Conservation (phyloP, 2,888 invertebrate genomes). For the Aricia artaxerxes region DNA sequence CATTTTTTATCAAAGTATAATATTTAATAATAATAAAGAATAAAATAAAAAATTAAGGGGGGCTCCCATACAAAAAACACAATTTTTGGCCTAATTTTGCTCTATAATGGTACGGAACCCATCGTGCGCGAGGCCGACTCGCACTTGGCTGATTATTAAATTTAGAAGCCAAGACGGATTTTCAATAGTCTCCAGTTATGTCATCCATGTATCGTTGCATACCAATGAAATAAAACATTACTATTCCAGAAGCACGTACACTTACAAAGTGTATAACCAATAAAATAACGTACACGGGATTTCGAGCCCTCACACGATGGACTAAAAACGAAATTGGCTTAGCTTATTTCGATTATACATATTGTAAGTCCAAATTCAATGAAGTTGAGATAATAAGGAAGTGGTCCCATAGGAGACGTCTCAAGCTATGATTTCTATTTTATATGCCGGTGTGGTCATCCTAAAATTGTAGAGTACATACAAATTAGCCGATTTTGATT, state of each 20-base stretch:
- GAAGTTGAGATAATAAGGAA: constrained; percentile 36
- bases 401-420: constrained; percentile 31
- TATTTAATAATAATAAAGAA: too few species aligned
- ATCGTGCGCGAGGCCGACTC: too few species aligned
- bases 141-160: background rate
- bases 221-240: constrained; percentile 39
- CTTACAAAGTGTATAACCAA: background rate
- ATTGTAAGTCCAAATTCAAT: constrained; percentile 17
- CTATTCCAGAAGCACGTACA: constrained; percentile 33
- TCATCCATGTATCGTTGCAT: constrained; percentile 40
- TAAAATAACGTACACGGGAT: background rate
- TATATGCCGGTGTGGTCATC: constrained; percentile 52
- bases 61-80: too few species aligned
- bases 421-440: constrained; percentile 46
- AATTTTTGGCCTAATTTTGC: too few species aligned
- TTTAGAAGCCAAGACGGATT: constrained; percentile 25
- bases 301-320: background rate
- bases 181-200: constrained; percentile 36
- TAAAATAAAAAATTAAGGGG: too few species aligned
- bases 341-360: background rate
- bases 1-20: too few species aligned
- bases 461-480: constrained; percentile 47
- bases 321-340: constrained; percentile 10
- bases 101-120: too few species aligned
- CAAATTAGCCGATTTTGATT: constrained; percentile 44